A percentile compares a stretch with the other conserved stretches of the same genome.
These are phyloP conservation scores for Sebastes matsubarae DNA, from an alignment of 2,797 vertebrate genomes.

Conservation along the genomic window DNA sequence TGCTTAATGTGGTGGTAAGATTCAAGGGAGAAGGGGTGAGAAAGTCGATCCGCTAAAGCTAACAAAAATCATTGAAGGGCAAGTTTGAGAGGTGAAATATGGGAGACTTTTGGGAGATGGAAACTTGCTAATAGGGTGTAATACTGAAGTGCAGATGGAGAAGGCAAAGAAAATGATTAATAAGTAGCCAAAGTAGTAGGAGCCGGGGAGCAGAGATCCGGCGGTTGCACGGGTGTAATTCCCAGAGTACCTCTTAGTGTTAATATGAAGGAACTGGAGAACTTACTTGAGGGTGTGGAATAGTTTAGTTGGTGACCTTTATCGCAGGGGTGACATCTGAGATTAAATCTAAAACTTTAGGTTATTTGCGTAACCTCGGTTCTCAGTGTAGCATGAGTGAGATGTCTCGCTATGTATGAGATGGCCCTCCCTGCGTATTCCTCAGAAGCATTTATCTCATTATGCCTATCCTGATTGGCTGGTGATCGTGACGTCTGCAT, in stretches of 20 bases:
- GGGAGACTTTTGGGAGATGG: not conserved
- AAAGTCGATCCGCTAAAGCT: not conserved
- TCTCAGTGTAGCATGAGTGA: too few species aligned
- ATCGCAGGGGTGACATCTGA: not conserved
- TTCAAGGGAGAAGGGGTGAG: not conserved
- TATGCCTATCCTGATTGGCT: not conserved
- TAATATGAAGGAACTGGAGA: not conserved
- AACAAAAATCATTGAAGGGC: not conserved
- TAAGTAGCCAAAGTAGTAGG: not conserved
- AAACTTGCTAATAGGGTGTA: not conserved
- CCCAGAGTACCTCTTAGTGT: not conserved
- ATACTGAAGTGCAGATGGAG: not conserved
- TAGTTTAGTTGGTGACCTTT: not conserved
- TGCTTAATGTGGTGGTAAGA: not conserved
- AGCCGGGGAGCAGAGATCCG: not conserved
- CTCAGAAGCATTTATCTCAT: not conserved
- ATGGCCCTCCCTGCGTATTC: not conserved
- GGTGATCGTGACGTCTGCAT: not conserved
- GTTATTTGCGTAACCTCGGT: not conserved
- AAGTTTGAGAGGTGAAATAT: not conserved
- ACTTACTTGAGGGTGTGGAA: not conserved
- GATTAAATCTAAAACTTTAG: not conserved
- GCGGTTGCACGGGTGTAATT: not conserved
- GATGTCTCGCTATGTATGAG: not conserved
- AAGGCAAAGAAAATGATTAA: not conserved